Base-by-base conservation (phyloP, 1,140 invertebrate species). In the Anoplophora glabripennis region DNA sequence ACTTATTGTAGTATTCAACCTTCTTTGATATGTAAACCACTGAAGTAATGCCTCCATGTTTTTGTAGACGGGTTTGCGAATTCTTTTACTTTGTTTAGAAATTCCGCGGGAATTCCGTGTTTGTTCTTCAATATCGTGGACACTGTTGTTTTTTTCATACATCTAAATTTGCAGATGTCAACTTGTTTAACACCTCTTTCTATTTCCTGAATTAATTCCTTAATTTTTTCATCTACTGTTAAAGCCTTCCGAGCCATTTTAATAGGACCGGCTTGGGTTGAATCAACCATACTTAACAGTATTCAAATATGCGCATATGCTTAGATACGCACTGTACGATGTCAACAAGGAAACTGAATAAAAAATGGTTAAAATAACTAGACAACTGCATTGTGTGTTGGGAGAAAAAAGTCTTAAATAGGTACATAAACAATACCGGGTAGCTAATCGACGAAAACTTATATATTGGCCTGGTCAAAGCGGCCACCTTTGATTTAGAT, bases 121-220 rank as follows among this genome's bases (percentile, higher is more conserved):
- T 28, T 28, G 21, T 28, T 28, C 3, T 28, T 28, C 5, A 28
- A 5, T 28, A 28, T 28, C 21, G 21, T 28, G 21, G 21, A 28
- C 21, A 28, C 21, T 28, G 21, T 28, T 28, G 21, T 28, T 28
- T 28, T 28, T 28, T 28, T 28, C 15, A 41, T 2, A 12, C 15
- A 12, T 41, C n/a, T 41, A 12, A 4, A 12, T 41, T 17, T 28
- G 21, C 21, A 28, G 21, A 28, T 28, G 21, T 28, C 21, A 28
- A 28, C 21, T 28, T 28, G 21, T 28, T 12, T 41, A 28, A 28
- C 21, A 28, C 21, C 21, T 28, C 21, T 28, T 28, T 28, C 40
- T 41, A 41, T 41, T 41, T 41, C 15, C 15, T 41, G 40, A 12
- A 41, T 41, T 41, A 41, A 41, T n/a, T n/a, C n/a, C n/a, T n/a